Conservation (phyloP, 2,797 vertebrate species). For the Zenarchopterus dispar region DNA sequence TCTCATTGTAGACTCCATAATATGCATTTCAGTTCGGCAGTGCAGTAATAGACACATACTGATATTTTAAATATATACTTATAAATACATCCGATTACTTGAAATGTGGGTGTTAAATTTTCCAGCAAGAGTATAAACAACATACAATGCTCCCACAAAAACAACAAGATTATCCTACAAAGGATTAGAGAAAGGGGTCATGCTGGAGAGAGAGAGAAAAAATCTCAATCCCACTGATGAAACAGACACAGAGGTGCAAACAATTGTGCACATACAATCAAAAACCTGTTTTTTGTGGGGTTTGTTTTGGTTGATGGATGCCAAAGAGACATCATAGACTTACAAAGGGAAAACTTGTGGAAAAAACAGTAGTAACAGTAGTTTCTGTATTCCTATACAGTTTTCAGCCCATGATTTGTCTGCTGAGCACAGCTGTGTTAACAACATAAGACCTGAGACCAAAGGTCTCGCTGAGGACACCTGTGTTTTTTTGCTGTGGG, state of each 20-base stretch:
- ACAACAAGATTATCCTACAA: constrained; percentile 77
- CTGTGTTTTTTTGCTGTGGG: constrained; percentile 75
- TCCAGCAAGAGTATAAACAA: constrained; percentile 39
- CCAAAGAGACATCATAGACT: too few relatives aligned
- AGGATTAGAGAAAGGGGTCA: constrained; percentile 77
- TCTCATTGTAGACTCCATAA: background rate
- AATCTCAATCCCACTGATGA: constrained; percentile 54
- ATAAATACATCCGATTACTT: constrained; percentile 1
- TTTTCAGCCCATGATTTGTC: constrained; percentile 60
- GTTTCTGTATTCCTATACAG: constrained; percentile 16
- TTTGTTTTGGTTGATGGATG: too few relatives aligned
- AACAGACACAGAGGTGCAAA: constrained; percentile 34
- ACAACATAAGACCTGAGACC: background rate
- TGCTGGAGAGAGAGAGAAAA: constrained; percentile 17
- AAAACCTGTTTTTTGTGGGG: background rate
- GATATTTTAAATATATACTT: background rate
- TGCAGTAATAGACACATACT: background rate
- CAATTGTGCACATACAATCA: constrained; percentile 16
- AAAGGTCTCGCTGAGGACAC: constrained; percentile 66
- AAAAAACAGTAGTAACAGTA: too few relatives aligned
- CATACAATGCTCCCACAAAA: constrained; percentile 68
- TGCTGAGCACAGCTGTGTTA: constrained; percentile 18
- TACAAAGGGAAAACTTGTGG: too few relatives aligned
- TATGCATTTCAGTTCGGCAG: background rate
- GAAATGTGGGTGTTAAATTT: constrained; percentile 38